phyloP scores from a whole-genome alignment of 2,113 vertebrate genomes.

The Salvelinus sp. region DNA sequence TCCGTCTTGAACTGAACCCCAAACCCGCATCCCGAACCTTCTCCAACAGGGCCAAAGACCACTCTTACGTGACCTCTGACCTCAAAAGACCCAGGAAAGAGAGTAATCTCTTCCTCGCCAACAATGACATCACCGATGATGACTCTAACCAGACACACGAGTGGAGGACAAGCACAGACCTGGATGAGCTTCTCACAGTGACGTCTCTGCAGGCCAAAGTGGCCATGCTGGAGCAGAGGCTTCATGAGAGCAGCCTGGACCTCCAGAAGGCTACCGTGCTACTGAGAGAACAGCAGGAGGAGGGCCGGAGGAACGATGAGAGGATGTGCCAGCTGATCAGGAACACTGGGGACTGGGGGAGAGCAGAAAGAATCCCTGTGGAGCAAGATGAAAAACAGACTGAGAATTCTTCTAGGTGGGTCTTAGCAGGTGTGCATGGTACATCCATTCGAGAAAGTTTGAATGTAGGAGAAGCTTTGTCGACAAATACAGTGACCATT shows the following conservation, averaged over 20 bases:
- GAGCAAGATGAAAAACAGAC: conserved; percentile 39
- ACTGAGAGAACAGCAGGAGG: conserved; percentile 77
- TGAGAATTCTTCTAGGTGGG: conserved; percentile 23
- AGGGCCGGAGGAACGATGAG: conserved; percentile 75
- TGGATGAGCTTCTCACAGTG: conserved; percentile 63
- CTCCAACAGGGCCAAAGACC: conserved; percentile 32
- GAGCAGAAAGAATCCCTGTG: conserved; percentile 36
- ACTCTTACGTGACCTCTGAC: conserved; percentile 21
- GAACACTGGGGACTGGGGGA: conserved; percentile 61
- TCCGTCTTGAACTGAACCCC: conserved; percentile 54
- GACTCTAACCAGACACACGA: conserved; percentile 45
- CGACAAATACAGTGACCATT: background rate
- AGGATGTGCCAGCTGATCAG: conserved; percentile 75
- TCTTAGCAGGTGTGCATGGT: background rate
- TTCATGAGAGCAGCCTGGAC: conserved; percentile 77
- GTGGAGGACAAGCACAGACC: conserved; percentile 68
- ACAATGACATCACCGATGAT: background rate
- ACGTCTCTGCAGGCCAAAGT: conserved; percentile 78
- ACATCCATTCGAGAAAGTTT: background rate
- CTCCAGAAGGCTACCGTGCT: conserved; percentile 69
- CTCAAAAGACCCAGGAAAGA: conserved; percentile 49
- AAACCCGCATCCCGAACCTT: conserved; percentile 41
- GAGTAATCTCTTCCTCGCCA: conserved; percentile 29
- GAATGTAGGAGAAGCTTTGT: background rate
- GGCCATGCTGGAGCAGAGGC: conserved; percentile 76